These are phyloP conservation scores for Adelphocoris suturalis DNA, from an alignment of 2,888 invertebrate genomes.

Conservation along the genomic window DNA sequence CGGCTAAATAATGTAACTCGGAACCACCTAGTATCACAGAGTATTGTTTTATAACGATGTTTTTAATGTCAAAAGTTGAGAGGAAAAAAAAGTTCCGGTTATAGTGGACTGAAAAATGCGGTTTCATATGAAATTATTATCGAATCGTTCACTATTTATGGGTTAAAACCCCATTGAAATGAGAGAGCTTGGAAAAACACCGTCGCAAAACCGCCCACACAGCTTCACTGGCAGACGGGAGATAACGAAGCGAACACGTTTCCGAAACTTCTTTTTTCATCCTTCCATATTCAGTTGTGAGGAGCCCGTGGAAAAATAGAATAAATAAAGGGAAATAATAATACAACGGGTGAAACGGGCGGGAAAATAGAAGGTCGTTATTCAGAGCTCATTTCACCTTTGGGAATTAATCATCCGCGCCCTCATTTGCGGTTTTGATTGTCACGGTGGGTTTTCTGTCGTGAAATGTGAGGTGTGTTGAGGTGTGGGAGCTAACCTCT, in stretches of 20 bases:
- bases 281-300: too few species aligned
- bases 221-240: not conserved
- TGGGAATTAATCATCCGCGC: too few species aligned
- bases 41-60: too few species aligned
- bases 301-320: not conserved
- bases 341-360: not conserved
- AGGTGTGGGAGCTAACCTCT: not conserved
- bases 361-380: not conserved
- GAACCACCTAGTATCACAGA: too few species aligned
- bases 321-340: not conserved
- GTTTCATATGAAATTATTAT: not conserved
- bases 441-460: not conserved
- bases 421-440: not conserved
- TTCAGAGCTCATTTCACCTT: conserved; percentile 22
- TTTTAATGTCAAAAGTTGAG: too few species aligned
- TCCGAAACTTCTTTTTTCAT: not conserved
- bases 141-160: not conserved
- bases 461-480: not conserved
- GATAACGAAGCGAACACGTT: not conserved
- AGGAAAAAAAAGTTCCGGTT: too few species aligned
- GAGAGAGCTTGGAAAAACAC: not conserved
- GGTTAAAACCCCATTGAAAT: not conserved
- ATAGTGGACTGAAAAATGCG: not conserved
- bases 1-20: too few species aligned
- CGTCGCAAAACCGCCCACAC: not conserved